phyloP scores from a whole-genome alignment of 2,113 vertebrate genomes.

The Aphyosemion australe region DNA sequence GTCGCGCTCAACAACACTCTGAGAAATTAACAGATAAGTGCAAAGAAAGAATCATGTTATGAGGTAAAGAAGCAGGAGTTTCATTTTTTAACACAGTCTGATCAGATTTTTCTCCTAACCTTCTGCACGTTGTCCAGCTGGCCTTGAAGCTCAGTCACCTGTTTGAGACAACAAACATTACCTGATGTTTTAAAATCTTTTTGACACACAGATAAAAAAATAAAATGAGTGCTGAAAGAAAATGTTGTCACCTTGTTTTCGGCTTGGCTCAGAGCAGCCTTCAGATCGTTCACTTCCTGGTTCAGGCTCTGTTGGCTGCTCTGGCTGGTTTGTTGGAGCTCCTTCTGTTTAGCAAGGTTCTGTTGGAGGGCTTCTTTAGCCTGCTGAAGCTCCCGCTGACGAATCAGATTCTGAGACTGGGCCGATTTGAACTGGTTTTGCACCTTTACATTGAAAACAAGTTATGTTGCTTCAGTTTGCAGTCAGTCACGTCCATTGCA shows the following conservation, averaged over 20 bases:
- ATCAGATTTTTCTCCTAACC: slow-evolving; percentile 67
- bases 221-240: not conserved
- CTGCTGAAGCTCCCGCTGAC: slow-evolving; percentile 71
- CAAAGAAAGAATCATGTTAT: not conserved
- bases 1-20: slow-evolving; percentile 79
- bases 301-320: slow-evolving; percentile 52
- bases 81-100: too few species aligned
- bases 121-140: slow-evolving; percentile 86
- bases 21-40: not conserved
- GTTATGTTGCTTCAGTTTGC: not conserved
- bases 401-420: slow-evolving; percentile 55
- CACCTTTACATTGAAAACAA: slow-evolving; percentile 21
- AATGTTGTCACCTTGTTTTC: slow-evolving; percentile 80
- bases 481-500: not conserved
- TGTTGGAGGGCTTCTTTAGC: slow-evolving; percentile 61
- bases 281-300: slow-evolving; percentile 87
- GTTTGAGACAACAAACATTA: not conserved
- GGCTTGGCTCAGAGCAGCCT: slow-evolving; percentile 83
- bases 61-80: not conserved
- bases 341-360: slow-evolving; percentile 60
- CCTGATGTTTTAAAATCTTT: not conserved
- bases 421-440: slow-evolving; percentile 66
- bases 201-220: not conserved
- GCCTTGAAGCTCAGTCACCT: slow-evolving; percentile 83
- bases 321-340: slow-evolving; percentile 63